Percentiles rank a stretch among this genome's conserved stretches.
Evolutionary conservation across 2,113 vertebrate species (phyloP).

Genomic region (Turnix velox): DNA sequence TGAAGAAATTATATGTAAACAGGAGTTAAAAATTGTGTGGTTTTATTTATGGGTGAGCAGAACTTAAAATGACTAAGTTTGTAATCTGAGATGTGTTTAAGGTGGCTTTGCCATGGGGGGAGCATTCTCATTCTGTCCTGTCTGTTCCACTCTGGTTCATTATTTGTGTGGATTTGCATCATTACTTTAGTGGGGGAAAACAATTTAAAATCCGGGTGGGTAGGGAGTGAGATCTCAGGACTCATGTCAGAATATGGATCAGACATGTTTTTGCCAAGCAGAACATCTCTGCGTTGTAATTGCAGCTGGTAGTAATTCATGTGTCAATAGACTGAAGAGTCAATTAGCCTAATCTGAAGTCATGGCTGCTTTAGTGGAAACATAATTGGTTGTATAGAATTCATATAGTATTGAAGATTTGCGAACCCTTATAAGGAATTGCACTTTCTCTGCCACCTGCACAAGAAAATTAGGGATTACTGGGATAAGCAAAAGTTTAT

Average conservation of each 20-base stretch:
- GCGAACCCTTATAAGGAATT: accelerated
- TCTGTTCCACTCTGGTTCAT: not conserved
- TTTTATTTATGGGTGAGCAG: not conserved
- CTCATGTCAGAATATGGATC: not conserved
- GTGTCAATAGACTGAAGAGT: not conserved
- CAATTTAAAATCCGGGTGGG: not conserved
- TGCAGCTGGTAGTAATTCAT: not conserved
- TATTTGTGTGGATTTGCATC: not conserved
- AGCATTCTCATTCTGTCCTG: not conserved
- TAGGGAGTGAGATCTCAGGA: not conserved
- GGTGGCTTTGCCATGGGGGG: not conserved
- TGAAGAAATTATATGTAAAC: not conserved
- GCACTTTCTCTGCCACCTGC: not conserved
- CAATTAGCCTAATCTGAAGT: not conserved
- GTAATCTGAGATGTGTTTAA: not conserved
- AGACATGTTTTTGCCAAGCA: not conserved
- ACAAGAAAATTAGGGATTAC: not conserved
- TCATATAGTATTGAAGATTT: not conserved
- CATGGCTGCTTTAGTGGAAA: not conserved
- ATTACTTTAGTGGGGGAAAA: not conserved
- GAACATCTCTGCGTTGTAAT: not conserved
- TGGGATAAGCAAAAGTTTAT: not conserved
- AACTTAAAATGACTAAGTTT: not conserved
- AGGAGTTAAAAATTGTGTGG: not conserved
- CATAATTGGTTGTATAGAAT: not conserved